Conservation (phyloP, 1,140 invertebrate genomes). For the Tetraneura akinire region DNA sequence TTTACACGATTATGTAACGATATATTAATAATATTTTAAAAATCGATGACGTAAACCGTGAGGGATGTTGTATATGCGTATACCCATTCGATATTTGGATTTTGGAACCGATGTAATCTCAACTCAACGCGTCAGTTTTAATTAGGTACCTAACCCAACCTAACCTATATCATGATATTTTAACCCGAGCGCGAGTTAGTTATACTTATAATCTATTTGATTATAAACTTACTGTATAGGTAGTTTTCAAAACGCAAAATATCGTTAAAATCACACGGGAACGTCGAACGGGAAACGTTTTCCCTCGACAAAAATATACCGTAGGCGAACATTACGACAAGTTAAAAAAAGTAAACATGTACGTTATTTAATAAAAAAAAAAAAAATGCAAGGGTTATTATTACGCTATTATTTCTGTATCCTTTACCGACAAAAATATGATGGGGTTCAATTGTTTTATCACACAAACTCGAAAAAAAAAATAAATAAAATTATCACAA, state of each 20-base stretch:
- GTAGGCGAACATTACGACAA: slow-evolving; percentile 37
- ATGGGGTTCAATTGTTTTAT: slow-evolving; percentile 30
- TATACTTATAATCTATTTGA: not conserved
- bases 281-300: not conserved
- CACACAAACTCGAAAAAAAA: not conserved
- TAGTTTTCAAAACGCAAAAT: not conserved
- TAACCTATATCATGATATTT: too few relatives aligned
- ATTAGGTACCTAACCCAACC: too few relatives aligned
- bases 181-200: too few relatives aligned
- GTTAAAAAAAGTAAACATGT: slow-evolving; percentile 39
- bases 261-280: not conserved
- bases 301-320: not conserved
- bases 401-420: slow-evolving; percentile 21
- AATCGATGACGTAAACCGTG: too few relatives aligned
- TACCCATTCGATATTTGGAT: too few relatives aligned
- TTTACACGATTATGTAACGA: too few relatives aligned
- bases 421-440: not conserved
- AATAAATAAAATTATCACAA: not conserved
- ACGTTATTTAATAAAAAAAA: slow-evolving; percentile 11
- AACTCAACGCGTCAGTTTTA: too few relatives aligned
- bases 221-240: not conserved
- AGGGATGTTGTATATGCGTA: too few relatives aligned
- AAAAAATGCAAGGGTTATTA: slow-evolving; percentile 15
- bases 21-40: too few relatives aligned
- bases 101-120: too few relatives aligned